These are phyloP conservation scores for Pherbina coryleti DNA, from an alignment of 2,888 invertebrate species.

Conservation along the genomic window DNA sequence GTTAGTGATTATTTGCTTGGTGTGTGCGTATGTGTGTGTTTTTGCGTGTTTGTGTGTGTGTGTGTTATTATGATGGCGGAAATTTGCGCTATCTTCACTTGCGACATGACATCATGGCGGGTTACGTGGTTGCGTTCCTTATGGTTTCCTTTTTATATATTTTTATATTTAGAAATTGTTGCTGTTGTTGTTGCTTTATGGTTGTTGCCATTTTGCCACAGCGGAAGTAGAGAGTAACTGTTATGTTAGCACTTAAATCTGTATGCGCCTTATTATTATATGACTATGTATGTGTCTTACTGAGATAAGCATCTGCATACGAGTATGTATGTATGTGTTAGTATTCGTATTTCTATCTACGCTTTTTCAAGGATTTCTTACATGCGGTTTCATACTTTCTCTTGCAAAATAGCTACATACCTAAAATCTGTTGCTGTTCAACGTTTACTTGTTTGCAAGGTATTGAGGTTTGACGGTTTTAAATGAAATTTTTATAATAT, in stretches of 20 bases:
- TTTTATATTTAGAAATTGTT: background rate
- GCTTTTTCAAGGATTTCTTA: background rate
- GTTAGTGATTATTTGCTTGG: background rate
- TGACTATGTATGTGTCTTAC: background rate
- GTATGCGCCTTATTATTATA: conserved; percentile 3
- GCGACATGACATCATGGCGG: conserved; percentile 28
- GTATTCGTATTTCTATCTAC: background rate
- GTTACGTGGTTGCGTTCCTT: conserved; percentile 22
- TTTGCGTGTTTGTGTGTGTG: background rate
- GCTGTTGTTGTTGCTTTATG: background rate
- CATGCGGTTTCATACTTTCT: too few relatives aligned
- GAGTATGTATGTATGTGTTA: background rate
- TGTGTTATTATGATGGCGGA: conserved; percentile 1
- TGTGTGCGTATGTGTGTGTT: background rate
- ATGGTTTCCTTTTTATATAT: background rate
- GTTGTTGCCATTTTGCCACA: conserved; percentile 58
- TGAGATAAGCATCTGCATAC: background rate
- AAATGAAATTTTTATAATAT: background rate
- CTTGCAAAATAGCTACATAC: too few relatives aligned
- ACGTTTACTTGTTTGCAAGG: background rate
- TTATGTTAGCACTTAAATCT: conserved; percentile 27
- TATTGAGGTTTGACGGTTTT: background rate
- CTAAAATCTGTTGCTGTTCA: too few relatives aligned
- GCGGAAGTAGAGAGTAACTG: conserved; percentile 32
- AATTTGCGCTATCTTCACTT: conserved; percentile 20